A percentile compares a stretch with the other conserved stretches of the same genome.
Conservation (phyloP, 2,888 invertebrate species). For the Pyrocoelia pectoralis region DNA sequence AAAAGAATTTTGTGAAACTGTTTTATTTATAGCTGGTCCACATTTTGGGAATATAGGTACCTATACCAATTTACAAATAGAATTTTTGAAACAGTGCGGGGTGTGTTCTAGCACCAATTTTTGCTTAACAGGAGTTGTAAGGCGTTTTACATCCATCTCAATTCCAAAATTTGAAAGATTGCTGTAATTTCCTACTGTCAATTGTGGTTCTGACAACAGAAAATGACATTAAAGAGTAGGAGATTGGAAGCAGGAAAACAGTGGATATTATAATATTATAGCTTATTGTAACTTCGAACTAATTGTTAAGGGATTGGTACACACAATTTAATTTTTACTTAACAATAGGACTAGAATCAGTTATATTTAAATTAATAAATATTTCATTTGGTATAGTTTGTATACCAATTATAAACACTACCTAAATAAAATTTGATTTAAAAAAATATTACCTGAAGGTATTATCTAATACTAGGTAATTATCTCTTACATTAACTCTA, state of each 20-base stretch:
- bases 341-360: conserved; percentile 26
- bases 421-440: conserved; percentile 19
- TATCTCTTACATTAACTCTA: conserved; percentile 18
- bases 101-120: conserved; percentile 20
- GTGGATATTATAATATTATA: too few species aligned
- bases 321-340: conserved; percentile 13
- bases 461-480: conserved; percentile 13
- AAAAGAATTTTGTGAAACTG: neutral
- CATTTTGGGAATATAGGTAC: conserved; percentile 17
- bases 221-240: too few species aligned
- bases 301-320: neutral
- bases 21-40: conserved; percentile 13
- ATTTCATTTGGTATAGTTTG: neutral
- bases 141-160: conserved; percentile 12
- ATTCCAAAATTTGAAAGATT: too few species aligned
- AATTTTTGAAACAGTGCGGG: neutral
- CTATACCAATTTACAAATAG: neutral
- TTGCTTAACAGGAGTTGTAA: conserved; percentile 13
- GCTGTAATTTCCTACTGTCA: too few species aligned
- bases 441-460: conserved; percentile 20
- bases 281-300: too few species aligned
- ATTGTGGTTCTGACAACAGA: too few species aligned
- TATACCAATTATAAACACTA: too few species aligned
- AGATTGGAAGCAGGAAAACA: too few species aligned
- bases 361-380: conserved; percentile 8